Conservation (phyloP, 2,797 vertebrate species). For the Oryzias sinensis region DNA sequence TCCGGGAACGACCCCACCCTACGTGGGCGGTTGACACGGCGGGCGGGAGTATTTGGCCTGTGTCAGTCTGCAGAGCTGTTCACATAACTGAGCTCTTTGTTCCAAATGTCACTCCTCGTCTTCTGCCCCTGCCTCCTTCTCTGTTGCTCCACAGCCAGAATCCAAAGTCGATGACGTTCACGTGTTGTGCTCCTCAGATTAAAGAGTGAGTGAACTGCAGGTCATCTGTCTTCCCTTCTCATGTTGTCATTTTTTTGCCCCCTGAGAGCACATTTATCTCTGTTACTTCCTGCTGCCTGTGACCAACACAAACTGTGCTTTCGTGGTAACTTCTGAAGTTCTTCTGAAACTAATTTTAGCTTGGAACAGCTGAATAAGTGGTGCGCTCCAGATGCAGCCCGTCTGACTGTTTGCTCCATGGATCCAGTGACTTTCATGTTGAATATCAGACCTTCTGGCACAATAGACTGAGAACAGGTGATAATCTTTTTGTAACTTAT, state of each 20-base stretch:
- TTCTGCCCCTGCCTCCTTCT: slow-evolving; percentile 28
- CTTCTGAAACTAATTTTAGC: slow-evolving; percentile 15
- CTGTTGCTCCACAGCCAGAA: slow-evolving; percentile 8
- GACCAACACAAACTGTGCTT: slow-evolving; percentile 8
- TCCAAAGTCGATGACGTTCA: too few species aligned
- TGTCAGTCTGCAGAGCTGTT: slow-evolving; percentile 74
- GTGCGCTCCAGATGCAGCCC: slow-evolving; percentile 2
- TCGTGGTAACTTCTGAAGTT: slow-evolving; percentile 17
- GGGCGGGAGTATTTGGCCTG: slow-evolving; percentile 69
- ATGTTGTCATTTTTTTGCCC: neutral
- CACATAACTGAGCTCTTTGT: slow-evolving; percentile 82
- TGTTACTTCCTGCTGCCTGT: slow-evolving; percentile 4
- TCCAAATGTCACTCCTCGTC: slow-evolving; percentile 75
- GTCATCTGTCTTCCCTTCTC: slow-evolving; percentile 2
- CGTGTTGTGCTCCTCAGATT: too few species aligned
- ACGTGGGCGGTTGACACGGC: slow-evolving; percentile 77
- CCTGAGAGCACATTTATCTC: neutral
- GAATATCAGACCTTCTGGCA: neutral
- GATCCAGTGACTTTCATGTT: slow-evolving; percentile 17
- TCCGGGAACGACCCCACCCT: slow-evolving; percentile 76
- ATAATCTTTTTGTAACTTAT: too few species aligned
- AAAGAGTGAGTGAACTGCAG: neutral
- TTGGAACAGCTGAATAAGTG: slow-evolving; percentile 9
- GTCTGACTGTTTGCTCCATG: slow-evolving; percentile 13
- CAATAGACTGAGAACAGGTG: neutral